Conservation (phyloP, 2,797 vertebrate genomes). For the Anabas testudineus region DNA sequence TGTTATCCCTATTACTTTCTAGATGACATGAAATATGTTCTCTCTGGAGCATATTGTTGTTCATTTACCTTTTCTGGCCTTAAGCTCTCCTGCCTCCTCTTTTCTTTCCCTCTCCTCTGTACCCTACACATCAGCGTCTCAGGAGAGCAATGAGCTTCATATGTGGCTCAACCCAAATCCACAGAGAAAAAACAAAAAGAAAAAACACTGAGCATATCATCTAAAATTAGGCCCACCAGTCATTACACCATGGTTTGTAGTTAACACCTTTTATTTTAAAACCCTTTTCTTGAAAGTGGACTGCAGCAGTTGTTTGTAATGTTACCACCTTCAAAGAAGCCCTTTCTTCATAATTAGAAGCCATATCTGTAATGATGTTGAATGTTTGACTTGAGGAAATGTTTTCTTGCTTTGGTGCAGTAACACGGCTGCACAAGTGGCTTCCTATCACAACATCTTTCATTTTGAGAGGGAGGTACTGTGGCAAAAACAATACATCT, state of each 20-base stretch:
- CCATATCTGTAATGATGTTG: conserved; percentile 6
- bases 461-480: conserved; percentile 25
- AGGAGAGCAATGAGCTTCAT: conserved; percentile 33
- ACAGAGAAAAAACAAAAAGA: conserved; percentile 28
- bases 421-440: conserved; percentile 24
- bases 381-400: conserved; percentile 21
- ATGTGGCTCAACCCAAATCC: conserved; percentile 35
- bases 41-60: conserved; percentile 9
- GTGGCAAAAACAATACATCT: conserved; percentile 45
- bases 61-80: conserved; percentile 41
- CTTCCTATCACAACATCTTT: conserved; percentile 26
- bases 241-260: conserved; percentile 13
- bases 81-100: conserved; percentile 11
- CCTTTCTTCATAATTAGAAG: conserved; percentile 30
- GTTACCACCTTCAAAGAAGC: conserved; percentile 10
- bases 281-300: conserved; percentile 7
- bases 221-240: conserved; percentile 12
- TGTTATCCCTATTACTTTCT: conserved; percentile 12
- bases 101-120: conserved; percentile 6
- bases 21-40: conserved; percentile 8
- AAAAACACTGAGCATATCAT: background rate
- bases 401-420: conserved; percentile 7
- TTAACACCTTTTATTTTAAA: conserved; percentile 28
- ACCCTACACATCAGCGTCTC: conserved; percentile 18
- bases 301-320: conserved; percentile 18